These are phyloP conservation scores for Mongoloraphidia duomilia DNA, from an alignment of 2,888 invertebrate genomes.

Conservation along the genomic window DNA sequence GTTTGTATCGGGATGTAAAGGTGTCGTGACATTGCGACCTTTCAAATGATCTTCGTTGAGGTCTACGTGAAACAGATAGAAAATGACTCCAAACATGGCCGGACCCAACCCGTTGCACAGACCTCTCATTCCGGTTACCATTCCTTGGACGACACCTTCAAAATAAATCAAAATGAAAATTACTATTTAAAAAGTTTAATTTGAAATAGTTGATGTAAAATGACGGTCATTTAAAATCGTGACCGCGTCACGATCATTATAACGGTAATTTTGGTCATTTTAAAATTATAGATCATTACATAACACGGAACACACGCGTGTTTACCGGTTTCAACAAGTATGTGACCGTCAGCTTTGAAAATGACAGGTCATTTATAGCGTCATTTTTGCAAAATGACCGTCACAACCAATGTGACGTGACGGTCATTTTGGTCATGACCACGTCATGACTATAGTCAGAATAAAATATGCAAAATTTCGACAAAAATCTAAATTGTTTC, in stretches of 20 bases:
- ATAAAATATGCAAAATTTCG: neutral
- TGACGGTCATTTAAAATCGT: no score
- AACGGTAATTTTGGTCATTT: no score
- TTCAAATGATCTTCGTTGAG: conserved; percentile 59
- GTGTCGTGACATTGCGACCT: conserved; percentile 29
- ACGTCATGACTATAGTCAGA: neutral
- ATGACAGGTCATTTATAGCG: no score
- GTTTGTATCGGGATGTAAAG: conserved; percentile 33
- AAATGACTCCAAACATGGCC: conserved; percentile 95
- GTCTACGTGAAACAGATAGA: conserved; percentile 97
- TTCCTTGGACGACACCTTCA: conserved; percentile 76
- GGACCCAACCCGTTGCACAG: conserved; percentile 97
- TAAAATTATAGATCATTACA: no score
- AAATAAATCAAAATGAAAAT: conserved; percentile 3
- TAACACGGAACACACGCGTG: no score
- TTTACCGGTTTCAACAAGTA: no score
- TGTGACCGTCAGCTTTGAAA: no score
- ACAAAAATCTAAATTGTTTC: no score
- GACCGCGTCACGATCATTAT: no score
- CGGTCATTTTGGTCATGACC: no score
- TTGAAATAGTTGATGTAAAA: neutral
- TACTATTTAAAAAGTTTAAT: neutral
- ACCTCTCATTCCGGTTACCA: conserved; percentile 97
- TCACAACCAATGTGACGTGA: no score
- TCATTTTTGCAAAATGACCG: no score